These are phyloP conservation scores for Semnornis frantzii DNA, from an alignment of 2,113 vertebrate species.

Conservation along the genomic window DNA sequence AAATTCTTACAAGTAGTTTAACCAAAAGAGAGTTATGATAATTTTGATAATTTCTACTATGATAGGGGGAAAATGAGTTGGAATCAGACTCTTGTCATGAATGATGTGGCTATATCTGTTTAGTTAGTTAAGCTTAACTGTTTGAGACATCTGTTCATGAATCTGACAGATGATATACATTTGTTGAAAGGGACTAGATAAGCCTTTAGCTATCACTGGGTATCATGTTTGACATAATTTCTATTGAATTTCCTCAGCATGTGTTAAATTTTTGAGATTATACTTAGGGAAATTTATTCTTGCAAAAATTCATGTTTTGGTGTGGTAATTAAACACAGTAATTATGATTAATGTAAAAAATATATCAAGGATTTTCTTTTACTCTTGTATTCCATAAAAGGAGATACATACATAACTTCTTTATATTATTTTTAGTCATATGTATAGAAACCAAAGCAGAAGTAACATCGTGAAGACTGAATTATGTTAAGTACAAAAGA, in stretches of 20 bases:
- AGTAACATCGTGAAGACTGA: background rate
- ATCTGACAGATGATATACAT: background rate
- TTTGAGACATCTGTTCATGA: constrained; percentile 2
- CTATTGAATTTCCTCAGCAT: background rate
- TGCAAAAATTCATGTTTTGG: background rate
- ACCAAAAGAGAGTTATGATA: background rate
- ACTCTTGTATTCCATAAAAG: background rate
- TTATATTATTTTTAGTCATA: background rate
- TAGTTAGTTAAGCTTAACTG: constrained; percentile 8
- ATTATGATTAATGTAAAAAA: background rate
- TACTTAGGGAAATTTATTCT: background rate
- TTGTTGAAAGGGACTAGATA: background rate
- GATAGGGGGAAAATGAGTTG: background rate
- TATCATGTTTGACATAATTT: background rate
- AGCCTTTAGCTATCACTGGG: background rate
- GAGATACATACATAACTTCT: rapidly evolving
- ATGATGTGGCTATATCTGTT: background rate
- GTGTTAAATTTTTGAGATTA: background rate
- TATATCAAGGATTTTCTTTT: background rate
- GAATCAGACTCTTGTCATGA: background rate
- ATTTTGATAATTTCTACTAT: background rate
- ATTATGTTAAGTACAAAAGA: background rate
- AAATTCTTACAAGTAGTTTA: background rate
- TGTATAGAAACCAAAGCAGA: background rate
- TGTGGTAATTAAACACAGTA: background rate